Percentiles rank a stretch among this genome's conserved stretches.
Evolutionary conservation across 2,888 invertebrate genomes (phyloP).

Genomic region (Resseliella maxima): DNA sequence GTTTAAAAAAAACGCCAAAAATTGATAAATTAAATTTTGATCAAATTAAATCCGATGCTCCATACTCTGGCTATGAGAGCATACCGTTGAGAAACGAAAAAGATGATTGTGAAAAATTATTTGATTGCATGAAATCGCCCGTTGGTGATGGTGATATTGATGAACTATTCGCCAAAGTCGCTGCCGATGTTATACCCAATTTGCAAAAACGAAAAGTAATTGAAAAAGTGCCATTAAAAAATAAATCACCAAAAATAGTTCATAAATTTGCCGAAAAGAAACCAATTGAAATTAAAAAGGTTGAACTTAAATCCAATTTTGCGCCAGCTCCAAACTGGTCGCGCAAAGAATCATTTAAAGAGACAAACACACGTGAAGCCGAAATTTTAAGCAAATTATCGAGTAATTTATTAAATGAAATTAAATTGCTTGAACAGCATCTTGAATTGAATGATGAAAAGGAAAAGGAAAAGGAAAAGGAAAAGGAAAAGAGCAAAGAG

Average conservation of each 20-base stretch:
- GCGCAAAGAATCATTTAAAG: background rate
- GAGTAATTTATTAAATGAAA: constrained; percentile 55
- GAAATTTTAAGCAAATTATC: constrained; percentile 46
- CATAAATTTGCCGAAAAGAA: constrained; percentile 40
- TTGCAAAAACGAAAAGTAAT: background rate
- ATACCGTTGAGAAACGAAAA: constrained; percentile 61
- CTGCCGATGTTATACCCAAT: constrained; percentile 30
- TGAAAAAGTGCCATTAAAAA: background rate
- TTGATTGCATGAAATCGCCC: constrained; percentile 66
- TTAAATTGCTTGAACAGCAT: constrained; percentile 56
- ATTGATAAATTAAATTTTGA: background rate
- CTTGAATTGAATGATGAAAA: background rate
- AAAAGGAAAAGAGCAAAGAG: too few relatives aligned
- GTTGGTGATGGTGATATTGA: constrained; percentile 67
- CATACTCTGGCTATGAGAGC: background rate
- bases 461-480: background rate
- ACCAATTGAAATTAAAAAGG: background rate
- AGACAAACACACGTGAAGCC: background rate
- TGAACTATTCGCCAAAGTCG: constrained; percentile 61
- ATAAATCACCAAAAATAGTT: background rate
- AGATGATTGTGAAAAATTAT: constrained; percentile 65
- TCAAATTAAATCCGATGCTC: constrained; percentile 59
- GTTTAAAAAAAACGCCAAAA: constrained; percentile 58
- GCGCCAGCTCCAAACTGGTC: constrained; percentile 49
- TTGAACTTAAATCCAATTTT: background rate